These are phyloP conservation scores for Alcis repandata DNA, from an alignment of 2,888 invertebrate species.

Conservation along the genomic window DNA sequence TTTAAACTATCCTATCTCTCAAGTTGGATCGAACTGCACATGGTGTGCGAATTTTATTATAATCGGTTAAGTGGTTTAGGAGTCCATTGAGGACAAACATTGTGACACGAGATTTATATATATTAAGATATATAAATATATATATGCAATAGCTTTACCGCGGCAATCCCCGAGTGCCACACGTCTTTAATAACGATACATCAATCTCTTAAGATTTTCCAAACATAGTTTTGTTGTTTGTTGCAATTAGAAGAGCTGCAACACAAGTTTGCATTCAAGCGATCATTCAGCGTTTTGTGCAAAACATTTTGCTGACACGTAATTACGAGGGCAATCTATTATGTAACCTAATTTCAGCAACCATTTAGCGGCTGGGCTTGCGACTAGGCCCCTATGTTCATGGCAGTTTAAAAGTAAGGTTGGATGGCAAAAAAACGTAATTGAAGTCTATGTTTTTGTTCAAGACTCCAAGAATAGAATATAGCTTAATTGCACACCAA, in stretches of 20 bases:
- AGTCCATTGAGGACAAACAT: too few relatives aligned
- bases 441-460: not conserved
- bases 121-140: too few relatives aligned
- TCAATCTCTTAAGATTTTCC: not conserved
- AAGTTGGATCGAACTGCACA: too few relatives aligned
- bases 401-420: not conserved
- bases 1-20: too few relatives aligned
- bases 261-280: constrained; percentile 19
- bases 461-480: too few relatives aligned
- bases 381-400: constrained; percentile 43
- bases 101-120: too few relatives aligned
- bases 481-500: too few relatives aligned
- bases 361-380: constrained; percentile 62
- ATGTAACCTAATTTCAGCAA: constrained; percentile 59
- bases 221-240: not conserved
- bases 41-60: too few relatives aligned
- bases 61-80: too few relatives aligned
- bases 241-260: not conserved
- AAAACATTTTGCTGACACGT: constrained; percentile 48
- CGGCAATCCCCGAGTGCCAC: too few relatives aligned
- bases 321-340: constrained; percentile 56
- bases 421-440: not conserved
- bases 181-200: too few relatives aligned
- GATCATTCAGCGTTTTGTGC: constrained; percentile 42
- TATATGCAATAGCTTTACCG: too few relatives aligned